phyloP scores from a whole-genome alignment of 2,888 invertebrate genomes.

The Ichneumoninae sp. region DNA sequence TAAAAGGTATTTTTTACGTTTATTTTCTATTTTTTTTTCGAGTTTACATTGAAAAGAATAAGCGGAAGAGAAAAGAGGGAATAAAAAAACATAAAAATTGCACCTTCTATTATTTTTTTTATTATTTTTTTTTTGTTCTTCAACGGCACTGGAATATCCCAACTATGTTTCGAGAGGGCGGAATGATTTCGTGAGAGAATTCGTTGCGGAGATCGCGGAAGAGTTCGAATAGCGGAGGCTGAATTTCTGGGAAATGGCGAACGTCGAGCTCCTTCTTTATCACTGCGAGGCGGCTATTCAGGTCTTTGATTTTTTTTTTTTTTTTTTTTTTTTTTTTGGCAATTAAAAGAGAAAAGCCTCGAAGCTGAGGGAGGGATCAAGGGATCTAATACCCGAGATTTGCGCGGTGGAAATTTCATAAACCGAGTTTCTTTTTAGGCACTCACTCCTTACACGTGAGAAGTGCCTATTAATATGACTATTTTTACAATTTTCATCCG shows the following conservation, averaged over 20 bases:
- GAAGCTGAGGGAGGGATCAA: conserved; percentile 48
- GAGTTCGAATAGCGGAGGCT: not conserved
- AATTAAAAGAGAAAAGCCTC: conserved; percentile 21
- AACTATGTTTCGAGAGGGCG: not conserved
- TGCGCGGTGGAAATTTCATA: conserved; percentile 64
- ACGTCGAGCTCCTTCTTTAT: conserved; percentile 7
- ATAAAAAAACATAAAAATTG: not conserved
- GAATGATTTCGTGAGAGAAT: not conserved
- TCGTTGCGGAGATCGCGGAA: not conserved
- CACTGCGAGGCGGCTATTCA: not conserved
- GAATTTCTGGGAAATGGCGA: not conserved
- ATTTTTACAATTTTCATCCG: too few relatives aligned
- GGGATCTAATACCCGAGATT: conserved; percentile 45
- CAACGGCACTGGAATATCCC: not conserved
- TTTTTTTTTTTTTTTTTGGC: too few relatives aligned
- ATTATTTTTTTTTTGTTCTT: not conserved
- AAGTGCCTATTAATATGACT: too few relatives aligned
- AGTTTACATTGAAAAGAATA: not conserved
- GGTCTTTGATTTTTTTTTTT: not conserved
- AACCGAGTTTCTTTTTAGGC: conserved; percentile 46
- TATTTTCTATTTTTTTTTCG: not conserved
- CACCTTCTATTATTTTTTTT: not conserved
- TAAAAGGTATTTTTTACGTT: not conserved
- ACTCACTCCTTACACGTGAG: too few relatives aligned
- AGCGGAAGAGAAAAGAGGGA: not conserved